Conservation (phyloP, 2,797 vertebrate species). For the Chrysocyon brachyurus region DNA sequence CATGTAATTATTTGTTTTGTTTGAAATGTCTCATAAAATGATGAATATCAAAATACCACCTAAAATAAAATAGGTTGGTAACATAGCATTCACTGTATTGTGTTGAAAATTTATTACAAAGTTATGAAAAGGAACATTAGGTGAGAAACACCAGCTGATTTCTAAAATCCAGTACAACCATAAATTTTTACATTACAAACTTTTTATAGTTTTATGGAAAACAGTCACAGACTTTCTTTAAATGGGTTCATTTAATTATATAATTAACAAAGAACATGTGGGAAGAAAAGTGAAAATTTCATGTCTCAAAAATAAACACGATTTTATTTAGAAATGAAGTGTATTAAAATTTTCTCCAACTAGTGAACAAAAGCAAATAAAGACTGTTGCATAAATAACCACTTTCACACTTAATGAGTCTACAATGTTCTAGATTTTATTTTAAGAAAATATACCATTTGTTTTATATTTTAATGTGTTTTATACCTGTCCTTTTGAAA, state of each 20-base stretch:
- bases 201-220: neutral
- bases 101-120: conserved; percentile 5
- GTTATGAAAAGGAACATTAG: neutral
- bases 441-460: neutral
- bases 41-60: neutral
- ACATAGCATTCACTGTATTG: neutral
- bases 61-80: neutral
- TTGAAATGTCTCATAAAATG: neutral
- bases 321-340: conserved; percentile 40
- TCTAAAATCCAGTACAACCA: neutral
- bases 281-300: conserved; percentile 1
- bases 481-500: neutral
- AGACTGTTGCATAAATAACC: neutral
- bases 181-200: neutral
- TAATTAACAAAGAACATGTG: conserved; percentile 39
- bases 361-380: conserved; percentile 26
- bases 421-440: neutral
- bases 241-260: neutral
- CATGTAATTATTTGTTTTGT: neutral
- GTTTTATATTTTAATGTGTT: conserved; percentile 25
- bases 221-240: conserved; percentile 12
- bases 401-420: conserved; percentile 14
- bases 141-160: neutral
- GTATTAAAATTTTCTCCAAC: conserved; percentile 1
- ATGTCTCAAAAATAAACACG: neutral